Evolutionary conservation across 2,797 vertebrate species (phyloP), one percentile per base, ranked within the genome.

Genomic region (Lerista edwardsae): DNA sequence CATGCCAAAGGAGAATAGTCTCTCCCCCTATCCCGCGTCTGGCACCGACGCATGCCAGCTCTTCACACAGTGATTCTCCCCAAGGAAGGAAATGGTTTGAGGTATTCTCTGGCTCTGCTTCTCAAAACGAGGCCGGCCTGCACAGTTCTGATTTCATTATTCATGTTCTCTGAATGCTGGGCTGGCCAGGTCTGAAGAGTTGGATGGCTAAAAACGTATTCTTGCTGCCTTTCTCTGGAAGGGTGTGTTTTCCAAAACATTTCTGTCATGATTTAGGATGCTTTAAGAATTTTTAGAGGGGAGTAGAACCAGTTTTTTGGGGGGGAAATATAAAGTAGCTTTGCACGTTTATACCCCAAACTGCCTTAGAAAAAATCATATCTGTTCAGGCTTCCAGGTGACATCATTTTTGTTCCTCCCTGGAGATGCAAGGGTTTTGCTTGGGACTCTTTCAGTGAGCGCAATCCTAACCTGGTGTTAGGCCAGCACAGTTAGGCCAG

Each of bases 1-100:
- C 79, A 34, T 87, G 80, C 86, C 79, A 86, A 90, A 91, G 27
- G 64, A 88, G 68, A 89, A 19, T 27, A 1, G 39, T 27, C 44
- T 9, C 9, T 72, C 61, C 23, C 90, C 88, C 55, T 36, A 83
- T 1, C 57, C 11, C 91, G 87, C 75, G 76, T 87, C 90, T 89
- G 87, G 89, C 87, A 88, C 83, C 29, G 68, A 84, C 62, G 74
- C 12, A 8, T n/a, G 75, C 36, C 85, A 84, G 88, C 67, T 74
- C 86, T 65, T 51, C 84, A 87, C 64, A 3, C 68, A 65, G 73
- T 4, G 9, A 61, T 72, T 82, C 73, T 80, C 72, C 55, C 10
- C 3, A 55, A 79, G n/a, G 75, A 9, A 6, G 44, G 34, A 82
- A 83, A 27, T 27, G 75, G 62, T 59, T 0, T 0, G 75, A 36